phyloP scores from a whole-genome alignment of 2,113 vertebrate species.

The Cynocephalus volans region DNA sequence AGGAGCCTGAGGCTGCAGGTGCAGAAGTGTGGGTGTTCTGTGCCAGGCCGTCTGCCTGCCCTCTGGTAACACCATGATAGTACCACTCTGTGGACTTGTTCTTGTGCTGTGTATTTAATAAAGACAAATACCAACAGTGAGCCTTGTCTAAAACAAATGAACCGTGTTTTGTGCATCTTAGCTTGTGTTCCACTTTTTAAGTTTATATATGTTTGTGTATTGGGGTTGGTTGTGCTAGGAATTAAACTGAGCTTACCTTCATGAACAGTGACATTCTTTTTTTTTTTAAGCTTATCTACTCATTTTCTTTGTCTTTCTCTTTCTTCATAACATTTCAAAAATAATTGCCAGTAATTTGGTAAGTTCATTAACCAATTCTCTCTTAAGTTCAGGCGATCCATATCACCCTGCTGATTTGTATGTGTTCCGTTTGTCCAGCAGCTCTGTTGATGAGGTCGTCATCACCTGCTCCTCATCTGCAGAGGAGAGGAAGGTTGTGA shows the following conservation, averaged over 20 bases:
- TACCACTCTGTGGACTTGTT: neutral
- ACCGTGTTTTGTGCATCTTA: neutral
- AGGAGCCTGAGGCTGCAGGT: neutral
- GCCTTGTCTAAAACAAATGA: neutral
- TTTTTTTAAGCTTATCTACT: neutral
- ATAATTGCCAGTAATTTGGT: conserved; percentile 59
- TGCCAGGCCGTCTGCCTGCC: fast-evolving
- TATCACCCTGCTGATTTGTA: neutral
- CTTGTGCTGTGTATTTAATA: neutral
- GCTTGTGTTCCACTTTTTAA: conserved; percentile 3
- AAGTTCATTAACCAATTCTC: conserved; percentile 80
- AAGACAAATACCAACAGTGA: neutral
- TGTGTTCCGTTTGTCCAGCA: conserved; percentile 31
- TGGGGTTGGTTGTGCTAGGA: neutral
- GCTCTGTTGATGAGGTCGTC: conserved; percentile 42
- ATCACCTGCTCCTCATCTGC: neutral
- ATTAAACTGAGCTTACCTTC: neutral
- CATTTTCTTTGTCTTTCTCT: conserved; percentile 47
- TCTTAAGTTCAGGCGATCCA: neutral
- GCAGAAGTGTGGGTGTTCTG: no score
- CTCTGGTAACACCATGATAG: neutral
- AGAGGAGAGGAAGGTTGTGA: neutral
- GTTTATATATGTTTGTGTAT: neutral
- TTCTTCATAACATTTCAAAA: conserved; percentile 68
- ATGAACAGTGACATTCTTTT: neutral